Conservation (phyloP, 2,113 vertebrate genomes). For the Coturnix japonica region DNA sequence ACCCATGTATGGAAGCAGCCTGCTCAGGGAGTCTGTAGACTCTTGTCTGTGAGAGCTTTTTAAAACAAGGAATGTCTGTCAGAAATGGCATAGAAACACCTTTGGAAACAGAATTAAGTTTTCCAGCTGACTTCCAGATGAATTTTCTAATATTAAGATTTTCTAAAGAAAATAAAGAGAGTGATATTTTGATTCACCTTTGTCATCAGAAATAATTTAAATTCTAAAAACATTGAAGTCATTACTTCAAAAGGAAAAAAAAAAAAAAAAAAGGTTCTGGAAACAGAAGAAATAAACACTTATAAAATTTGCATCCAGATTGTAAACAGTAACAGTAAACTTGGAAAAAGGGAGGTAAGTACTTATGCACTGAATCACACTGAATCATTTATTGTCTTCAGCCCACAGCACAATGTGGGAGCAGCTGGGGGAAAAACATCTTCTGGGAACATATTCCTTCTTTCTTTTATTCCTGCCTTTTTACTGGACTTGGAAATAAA, state of each 20-base stretch:
- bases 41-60: not conserved
- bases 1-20: not conserved
- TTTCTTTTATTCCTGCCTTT: not conserved
- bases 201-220: not conserved
- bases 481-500: not conserved
- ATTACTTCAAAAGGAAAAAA: not conserved
- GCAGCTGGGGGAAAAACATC: not conserved
- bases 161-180: not conserved
- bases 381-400: not conserved
- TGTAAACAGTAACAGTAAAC: not conserved
- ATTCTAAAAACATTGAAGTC: not conserved
- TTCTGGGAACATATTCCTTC: not conserved
- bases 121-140: not conserved
- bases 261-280: not conserved
- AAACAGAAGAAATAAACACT: not conserved
- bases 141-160: not conserved
- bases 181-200: not conserved
- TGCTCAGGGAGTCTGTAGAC: not conserved
- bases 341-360: not conserved
- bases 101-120: not conserved
- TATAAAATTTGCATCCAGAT: not conserved
- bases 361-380: not conserved
- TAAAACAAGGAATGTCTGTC: not conserved
- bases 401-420: not conserved
- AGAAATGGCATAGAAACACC: not conserved